Percentiles rank a stretch among this genome's conserved stretches.
Evolutionary conservation across 2,113 vertebrate genomes (phyloP).

Genomic region (Petroica traversi): DNA sequence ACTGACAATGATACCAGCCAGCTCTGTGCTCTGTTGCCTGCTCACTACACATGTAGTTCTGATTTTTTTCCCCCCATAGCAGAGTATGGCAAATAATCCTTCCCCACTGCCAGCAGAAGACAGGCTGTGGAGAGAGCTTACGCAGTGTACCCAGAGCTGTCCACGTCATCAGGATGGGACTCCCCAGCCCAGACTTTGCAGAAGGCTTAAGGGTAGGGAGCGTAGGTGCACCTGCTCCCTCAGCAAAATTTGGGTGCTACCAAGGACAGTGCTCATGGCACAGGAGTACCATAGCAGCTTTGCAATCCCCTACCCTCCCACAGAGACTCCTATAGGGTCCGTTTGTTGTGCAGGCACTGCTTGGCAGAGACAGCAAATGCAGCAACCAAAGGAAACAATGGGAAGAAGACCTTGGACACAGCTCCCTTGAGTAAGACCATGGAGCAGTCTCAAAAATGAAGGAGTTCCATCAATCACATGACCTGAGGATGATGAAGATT

Average conservation of each 20-base stretch:
- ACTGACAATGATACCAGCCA: background rate
- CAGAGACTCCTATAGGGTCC: background rate
- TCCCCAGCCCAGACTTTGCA: background rate
- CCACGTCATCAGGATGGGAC: fast-evolving
- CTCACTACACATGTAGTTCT: fast-evolving
- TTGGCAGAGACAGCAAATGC: background rate
- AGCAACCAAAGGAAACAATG: background rate
- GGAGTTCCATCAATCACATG: background rate
- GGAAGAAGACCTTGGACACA: background rate
- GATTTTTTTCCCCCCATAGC: background rate
- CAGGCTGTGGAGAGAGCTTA: background rate
- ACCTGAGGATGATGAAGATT: background rate
- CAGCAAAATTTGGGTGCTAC: background rate
- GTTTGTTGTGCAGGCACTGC: background rate
- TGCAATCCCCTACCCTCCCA: fast-evolving
- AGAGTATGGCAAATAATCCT: background rate
- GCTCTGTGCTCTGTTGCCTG: background rate
- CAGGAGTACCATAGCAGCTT: background rate
- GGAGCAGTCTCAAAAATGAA: background rate
- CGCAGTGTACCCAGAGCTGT: fast-evolving
- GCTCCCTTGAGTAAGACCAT: background rate
- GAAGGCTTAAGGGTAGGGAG: background rate
- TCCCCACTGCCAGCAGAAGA: background rate
- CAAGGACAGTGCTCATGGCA: background rate
- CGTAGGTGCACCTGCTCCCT: background rate